Evolutionary conservation across 2,113 vertebrate genomes (phyloP).

Genomic region (Nothocercus nigrocapillus): DNA sequence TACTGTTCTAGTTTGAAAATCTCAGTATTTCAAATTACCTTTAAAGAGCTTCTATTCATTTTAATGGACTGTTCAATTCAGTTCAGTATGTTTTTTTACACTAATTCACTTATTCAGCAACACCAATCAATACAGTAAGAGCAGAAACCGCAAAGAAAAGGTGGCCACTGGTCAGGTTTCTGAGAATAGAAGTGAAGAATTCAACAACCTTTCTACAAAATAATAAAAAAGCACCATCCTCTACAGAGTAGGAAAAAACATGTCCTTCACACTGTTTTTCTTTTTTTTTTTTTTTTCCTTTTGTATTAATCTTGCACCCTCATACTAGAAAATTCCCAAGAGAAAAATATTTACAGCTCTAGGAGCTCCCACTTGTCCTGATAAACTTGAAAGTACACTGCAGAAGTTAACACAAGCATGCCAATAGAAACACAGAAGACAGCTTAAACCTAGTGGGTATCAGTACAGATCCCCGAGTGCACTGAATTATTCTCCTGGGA

Average conservation of each 20-base stretch:
- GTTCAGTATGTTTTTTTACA: background rate
- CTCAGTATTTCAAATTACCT: background rate
- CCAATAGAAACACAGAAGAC: background rate
- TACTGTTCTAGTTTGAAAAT: background rate
- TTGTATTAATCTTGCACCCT: background rate
- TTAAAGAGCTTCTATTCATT: background rate
- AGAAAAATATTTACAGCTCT: background rate
- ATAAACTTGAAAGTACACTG: background rate
- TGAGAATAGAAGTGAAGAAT: background rate
- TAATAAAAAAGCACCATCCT: background rate
- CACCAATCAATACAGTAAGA: background rate
- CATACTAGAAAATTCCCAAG: background rate
- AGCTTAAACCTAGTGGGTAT: background rate
- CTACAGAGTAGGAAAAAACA: background rate
- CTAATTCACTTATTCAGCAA: background rate
- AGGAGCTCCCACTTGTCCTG: background rate
- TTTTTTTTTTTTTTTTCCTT: background rate
- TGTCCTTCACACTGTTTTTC: background rate
- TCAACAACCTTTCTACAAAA: background rate
- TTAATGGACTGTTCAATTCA: background rate
- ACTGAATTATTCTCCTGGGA: background rate
- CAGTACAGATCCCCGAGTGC: background rate
- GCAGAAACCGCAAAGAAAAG: background rate
- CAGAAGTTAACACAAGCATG: background rate
- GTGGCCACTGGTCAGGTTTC: background rate